Percentiles rank a stretch among this genome's conserved stretches.
Conservation (phyloP, 1,140 invertebrate species). For the Cepaea nemoralis region DNA sequence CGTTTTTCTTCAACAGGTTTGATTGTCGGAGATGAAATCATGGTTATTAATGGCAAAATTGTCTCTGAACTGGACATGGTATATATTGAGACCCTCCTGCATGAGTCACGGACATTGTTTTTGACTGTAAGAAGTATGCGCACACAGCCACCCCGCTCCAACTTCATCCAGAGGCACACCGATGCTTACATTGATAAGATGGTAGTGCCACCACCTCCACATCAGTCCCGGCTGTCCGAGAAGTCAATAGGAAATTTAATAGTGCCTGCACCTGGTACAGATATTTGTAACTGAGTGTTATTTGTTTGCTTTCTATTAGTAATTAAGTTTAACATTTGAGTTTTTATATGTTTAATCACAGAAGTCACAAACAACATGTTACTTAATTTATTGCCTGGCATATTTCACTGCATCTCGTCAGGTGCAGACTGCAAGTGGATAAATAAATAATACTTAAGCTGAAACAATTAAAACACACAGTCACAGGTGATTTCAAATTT, state of each 20-base stretch:
- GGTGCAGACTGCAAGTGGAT: too few relatives aligned
- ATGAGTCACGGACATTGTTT: slow-evolving; percentile 94
- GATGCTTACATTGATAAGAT: slow-evolving; percentile 92
- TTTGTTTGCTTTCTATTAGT: too few relatives aligned
- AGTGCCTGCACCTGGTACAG: slow-evolving; percentile 80
- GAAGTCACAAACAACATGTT: too few relatives aligned
- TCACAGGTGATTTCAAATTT: too few relatives aligned
- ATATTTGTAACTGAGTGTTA: too few relatives aligned
- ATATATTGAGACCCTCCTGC: slow-evolving; percentile 93
- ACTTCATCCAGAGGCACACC: slow-evolving; percentile 54
- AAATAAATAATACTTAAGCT: too few relatives aligned
- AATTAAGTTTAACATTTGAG: too few relatives aligned
- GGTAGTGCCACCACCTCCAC: slow-evolving; percentile 91
- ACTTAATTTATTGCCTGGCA: too few relatives aligned
- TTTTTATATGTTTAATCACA: too few relatives aligned
- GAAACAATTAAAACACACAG: too few relatives aligned
- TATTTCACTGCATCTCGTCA: too few relatives aligned
- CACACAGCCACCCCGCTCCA: slow-evolving; percentile 83
- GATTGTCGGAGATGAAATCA: slow-evolving; percentile 96
- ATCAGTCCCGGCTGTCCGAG: slow-evolving; percentile 91
- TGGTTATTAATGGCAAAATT: slow-evolving; percentile 97
- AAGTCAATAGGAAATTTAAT: slow-evolving; percentile 96
- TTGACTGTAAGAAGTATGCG: slow-evolving; percentile 98
- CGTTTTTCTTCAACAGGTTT: slow-evolving; percentile 81
- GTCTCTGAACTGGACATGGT: slow-evolving; percentile 99